These are phyloP conservation scores for Dendronephthya gigantea DNA, from an alignment of 64 coral and sea anemone genomes.

Conservation along the genomic window DNA sequence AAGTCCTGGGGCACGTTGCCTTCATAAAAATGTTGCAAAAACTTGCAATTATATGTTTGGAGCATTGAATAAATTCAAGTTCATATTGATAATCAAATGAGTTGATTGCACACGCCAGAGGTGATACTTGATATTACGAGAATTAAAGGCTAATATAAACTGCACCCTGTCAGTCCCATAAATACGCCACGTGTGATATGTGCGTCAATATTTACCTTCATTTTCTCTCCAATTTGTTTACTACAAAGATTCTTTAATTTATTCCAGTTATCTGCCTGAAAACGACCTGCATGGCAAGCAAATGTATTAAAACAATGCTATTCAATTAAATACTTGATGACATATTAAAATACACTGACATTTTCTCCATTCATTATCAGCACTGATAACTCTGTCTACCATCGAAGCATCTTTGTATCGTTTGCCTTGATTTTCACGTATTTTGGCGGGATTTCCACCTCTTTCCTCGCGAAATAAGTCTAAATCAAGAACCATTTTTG, in stretches of 20 bases:
- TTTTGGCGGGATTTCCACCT: constrained; percentile 89
- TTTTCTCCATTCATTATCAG: constrained; percentile 93
- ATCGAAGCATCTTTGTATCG: constrained; percentile 79
- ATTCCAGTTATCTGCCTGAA: constrained; percentile 92
- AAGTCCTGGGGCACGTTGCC: background rate
- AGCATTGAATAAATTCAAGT: too few relatives aligned
- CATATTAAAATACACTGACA: constrained; percentile 34
- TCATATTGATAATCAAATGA: too few relatives aligned
- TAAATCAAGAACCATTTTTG: constrained; percentile 93
- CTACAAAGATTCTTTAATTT: constrained; percentile 91
- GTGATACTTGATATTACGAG: too few relatives aligned
- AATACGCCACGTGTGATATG: background rate
- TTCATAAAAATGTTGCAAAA: background rate
- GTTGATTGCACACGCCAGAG: too few relatives aligned
- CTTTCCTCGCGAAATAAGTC: constrained; percentile 75
- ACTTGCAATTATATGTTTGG: too few relatives aligned
- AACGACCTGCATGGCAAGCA: constrained; percentile 55
- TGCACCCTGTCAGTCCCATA: background rate
- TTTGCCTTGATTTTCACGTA: constrained; percentile 97
- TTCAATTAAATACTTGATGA: background rate
- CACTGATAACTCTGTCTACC: constrained; percentile 78
- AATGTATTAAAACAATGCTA: background rate
- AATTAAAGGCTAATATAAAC: too few relatives aligned
- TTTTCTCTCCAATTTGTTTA: constrained; percentile 99
- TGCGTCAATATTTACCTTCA: constrained; percentile 66